Evolutionary conservation across 2,888 invertebrate species (phyloP), one percentile per base, ranked within the genome.

Genomic region (Scrobipalpa costella): DNA sequence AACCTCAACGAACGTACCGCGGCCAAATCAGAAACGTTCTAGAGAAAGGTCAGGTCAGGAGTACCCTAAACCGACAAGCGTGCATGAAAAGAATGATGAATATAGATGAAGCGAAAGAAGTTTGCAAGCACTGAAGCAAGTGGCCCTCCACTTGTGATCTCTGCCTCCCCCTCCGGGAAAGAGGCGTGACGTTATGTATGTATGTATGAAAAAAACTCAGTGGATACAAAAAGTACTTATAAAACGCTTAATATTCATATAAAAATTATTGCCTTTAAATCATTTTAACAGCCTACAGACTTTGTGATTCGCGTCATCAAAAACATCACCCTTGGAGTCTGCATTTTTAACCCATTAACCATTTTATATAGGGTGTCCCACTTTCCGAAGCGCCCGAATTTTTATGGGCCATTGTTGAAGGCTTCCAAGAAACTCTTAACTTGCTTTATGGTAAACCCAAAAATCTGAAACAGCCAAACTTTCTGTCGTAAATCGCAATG

Each of bases 401-500:
- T 72, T 70, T 74, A 71, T 68, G 68, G 64, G 59, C 72, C 68
- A 74, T 72, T 71, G 74, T 71, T 68, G 69, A 67, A 70, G 68
- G 68, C 59, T 68, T 70, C 71, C 57, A 44, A 62, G 71, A 71
- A 72, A 55, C 65, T 60, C 66, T 67, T 66, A 63, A 61, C 57
- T 63, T 67, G 67, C 44, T 73, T 73, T 74, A 73, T 73, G 64
- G 63, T 64, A 40, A 57, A 66, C 69, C 70, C 72, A 78, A 80
- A 78, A 81, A 72, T 81, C 78, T 75, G 75, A 68, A 79, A 79
- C 60, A 80, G 73, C 73, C 64, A 76, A 69, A 76, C 75, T 77
- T 79, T 80, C 74, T 67, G 75, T 81, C 78, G 78, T 83, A 81
- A 84, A 83, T 79, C 73, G 73, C 70, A 63, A 75, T 81, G 68